A percentile compares a stretch with the other conserved stretches of the same genome.
These are phyloP conservation scores for Falco concolor DNA, from an alignment of 2,797 vertebrate genomes.

Conservation along the genomic window DNA sequence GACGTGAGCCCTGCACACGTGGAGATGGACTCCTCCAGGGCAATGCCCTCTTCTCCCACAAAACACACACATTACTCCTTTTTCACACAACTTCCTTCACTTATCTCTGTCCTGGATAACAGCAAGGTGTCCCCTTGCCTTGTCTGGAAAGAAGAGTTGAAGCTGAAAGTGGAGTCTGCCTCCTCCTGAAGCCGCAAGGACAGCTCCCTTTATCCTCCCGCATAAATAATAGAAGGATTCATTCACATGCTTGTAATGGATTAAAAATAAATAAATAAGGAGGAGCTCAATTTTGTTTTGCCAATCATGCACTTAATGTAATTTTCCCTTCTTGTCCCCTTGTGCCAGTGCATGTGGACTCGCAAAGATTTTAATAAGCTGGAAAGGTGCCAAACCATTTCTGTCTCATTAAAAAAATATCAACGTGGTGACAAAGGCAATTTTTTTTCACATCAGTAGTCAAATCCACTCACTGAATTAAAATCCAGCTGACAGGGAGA, in stretches of 20 bases:
- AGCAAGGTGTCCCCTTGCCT: background rate
- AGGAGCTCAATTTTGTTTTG: background rate
- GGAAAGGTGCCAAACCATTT: background rate
- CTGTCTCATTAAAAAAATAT: slow-evolving; percentile 28
- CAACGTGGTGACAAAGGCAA: background rate
- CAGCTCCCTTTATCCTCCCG: background rate
- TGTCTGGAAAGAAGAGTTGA: background rate
- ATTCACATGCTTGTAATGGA: background rate
- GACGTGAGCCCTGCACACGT: accelerated
- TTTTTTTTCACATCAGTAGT: background rate
- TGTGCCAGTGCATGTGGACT: background rate
- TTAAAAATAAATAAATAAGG: slow-evolving; percentile 22
- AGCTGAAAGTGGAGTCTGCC: background rate
- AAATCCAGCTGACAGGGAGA: background rate
- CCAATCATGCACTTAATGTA: background rate
- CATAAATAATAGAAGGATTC: slow-evolving; percentile 17
- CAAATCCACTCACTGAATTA: background rate
- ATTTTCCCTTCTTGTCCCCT: background rate
- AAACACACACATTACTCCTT: accelerated
- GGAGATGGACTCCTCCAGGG: background rate
- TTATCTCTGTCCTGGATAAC: background rate
- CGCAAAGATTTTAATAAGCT: background rate
- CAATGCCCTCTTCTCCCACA: background rate
- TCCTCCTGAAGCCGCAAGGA: background rate
- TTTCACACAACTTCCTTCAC: background rate